phyloP scores from a whole-genome alignment of 2,888 invertebrate genomes.

The Scaptomyza cyrtandrae region DNA sequence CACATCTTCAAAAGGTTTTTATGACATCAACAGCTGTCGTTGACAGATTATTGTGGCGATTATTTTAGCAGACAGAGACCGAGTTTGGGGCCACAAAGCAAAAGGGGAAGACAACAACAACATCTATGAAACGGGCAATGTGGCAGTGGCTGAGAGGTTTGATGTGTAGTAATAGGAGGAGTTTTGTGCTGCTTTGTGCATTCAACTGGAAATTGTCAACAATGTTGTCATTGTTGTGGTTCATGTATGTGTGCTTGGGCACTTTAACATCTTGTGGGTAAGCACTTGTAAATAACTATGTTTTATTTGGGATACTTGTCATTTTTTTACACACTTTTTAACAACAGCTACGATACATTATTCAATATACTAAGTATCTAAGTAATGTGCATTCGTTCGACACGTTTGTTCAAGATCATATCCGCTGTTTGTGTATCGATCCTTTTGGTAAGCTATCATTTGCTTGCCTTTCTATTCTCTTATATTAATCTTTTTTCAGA shows the following conservation, averaged over 20 bases:
- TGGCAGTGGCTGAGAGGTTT: constrained; percentile 5
- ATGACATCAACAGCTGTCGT: constrained; percentile 84
- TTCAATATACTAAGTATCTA: not conserved
- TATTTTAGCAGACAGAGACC: constrained; percentile 76
- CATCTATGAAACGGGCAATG: not conserved
- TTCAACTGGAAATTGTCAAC: constrained; percentile 78
- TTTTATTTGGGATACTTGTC: constrained; percentile 59
- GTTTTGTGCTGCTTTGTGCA: constrained; percentile 61
- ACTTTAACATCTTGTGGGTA: constrained; percentile 58
- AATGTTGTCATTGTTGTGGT: constrained; percentile 68
- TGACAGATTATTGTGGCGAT: constrained; percentile 84
- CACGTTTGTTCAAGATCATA: not conserved
- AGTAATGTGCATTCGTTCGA: constrained; percentile 30
- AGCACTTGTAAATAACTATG: constrained; percentile 57
- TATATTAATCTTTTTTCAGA: constrained; percentile 8
- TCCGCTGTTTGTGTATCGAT: not conserved
- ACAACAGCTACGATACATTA: constrained; percentile 4
- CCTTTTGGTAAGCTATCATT: constrained; percentile 22
- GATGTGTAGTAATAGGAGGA: constrained; percentile 12
- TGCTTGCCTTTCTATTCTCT: no score
- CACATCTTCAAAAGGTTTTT: constrained; percentile 82
- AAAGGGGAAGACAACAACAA: constrained; percentile 48
- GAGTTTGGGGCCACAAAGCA: constrained; percentile 45
- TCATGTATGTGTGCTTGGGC: constrained; percentile 38
- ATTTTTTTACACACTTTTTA: constrained; percentile 28